Evolutionary conservation across 2,797 vertebrate species (phyloP).

Genomic region (Bradypus variegatus): DNA sequence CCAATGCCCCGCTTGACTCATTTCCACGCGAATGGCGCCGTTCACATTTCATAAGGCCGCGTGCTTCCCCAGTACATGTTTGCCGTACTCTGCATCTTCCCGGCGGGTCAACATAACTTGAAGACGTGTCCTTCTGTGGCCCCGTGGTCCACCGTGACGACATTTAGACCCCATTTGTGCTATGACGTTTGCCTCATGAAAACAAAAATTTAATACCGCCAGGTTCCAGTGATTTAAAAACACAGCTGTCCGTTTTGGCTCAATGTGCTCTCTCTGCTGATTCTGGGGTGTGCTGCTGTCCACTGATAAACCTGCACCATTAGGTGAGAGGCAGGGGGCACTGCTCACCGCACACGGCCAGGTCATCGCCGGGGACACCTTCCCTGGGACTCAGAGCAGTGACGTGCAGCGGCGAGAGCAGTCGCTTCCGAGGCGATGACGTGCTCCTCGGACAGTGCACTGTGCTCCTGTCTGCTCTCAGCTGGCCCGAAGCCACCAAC

Average conservation of each 20-base stretch:
- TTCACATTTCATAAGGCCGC: conserved; percentile 85
- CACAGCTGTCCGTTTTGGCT: conserved; percentile 56
- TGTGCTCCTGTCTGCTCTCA: conserved; percentile 63
- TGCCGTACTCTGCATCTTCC: conserved; percentile 76
- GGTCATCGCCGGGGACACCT: not conserved
- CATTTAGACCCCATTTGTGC: conserved; percentile 90
- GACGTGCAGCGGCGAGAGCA: not conserved
- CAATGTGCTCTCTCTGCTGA: conserved; percentile 66
- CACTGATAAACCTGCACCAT: conserved; percentile 73
- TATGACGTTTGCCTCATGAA: conserved; percentile 85
- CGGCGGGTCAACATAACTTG: conserved; percentile 89
- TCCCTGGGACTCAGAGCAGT: conserved; percentile 15
- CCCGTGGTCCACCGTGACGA: conserved; percentile 90
- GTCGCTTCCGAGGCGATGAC: not conserved
- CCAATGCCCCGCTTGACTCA: conserved; percentile 75
- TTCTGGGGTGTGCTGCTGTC: conserved; percentile 67
- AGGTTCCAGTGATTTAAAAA: conserved; percentile 66
- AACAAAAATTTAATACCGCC: conserved; percentile 71
- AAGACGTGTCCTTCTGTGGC: conserved; percentile 93
- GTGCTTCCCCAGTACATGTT: conserved; percentile 75
- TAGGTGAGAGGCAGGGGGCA: conserved; percentile 71
- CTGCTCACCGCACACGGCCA: conserved; percentile 54
- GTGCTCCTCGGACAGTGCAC: conserved; percentile 10
- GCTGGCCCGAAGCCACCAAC: conserved; percentile 36
- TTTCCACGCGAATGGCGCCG: conserved; percentile 85